phyloP scores from a whole-genome alignment of 2,888 invertebrate species.

The Pardosa pseudoannulata region DNA sequence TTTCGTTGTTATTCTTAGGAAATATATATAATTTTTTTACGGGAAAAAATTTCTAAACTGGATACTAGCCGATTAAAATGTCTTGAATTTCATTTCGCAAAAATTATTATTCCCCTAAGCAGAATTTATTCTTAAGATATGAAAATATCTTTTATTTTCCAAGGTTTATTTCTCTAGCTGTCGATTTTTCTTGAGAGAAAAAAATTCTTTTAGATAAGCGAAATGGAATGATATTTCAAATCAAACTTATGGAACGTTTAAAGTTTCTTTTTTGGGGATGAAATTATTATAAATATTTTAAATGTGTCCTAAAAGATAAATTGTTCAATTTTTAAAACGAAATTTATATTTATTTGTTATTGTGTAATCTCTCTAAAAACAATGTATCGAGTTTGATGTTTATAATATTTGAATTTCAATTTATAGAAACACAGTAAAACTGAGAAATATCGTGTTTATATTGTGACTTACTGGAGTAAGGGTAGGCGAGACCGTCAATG shows the following conservation, averaged over 20 bases:
- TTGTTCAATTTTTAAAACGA: too few relatives aligned
- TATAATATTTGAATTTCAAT: too few relatives aligned
- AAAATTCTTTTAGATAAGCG: background rate
- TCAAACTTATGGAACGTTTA: background rate
- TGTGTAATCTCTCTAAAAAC: too few relatives aligned
- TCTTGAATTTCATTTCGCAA: background rate
- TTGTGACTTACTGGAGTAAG: too few relatives aligned
- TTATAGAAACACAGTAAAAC: too few relatives aligned
- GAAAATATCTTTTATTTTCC: background rate
- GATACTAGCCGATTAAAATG: background rate
- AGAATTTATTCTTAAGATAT: background rate
- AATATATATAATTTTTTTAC: background rate
- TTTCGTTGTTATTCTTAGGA: constrained; percentile 13
- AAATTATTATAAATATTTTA: background rate
- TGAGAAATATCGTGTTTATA: too few relatives aligned
- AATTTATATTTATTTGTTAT: too few relatives aligned
- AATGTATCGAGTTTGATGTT: too few relatives aligned
- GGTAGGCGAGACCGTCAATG: too few relatives aligned
- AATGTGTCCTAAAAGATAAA: too few relatives aligned
- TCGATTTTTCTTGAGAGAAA: background rate
- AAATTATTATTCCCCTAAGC: background rate
- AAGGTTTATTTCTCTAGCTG: background rate
- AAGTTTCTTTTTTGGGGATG: background rate
- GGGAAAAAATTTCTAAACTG: background rate
- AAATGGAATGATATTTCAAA: background rate